Percentiles rank a stretch among this genome's conserved stretches.
Evolutionary conservation across 1,140 invertebrate species (phyloP).

Genomic region (honey bee (Apis mellifera)): Amel_HAv3.1 CM009945.2:4850501-4851000

Average conservation of each 20-base stretch:
- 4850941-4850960: not conserved
- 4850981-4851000: not conserved
- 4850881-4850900: not conserved
- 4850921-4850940: slow-evolving; percentile 24
- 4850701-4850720: not conserved
- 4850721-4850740: not conserved
- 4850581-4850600: too few relatives aligned
- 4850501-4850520: too few relatives aligned
- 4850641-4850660: slow-evolving; percentile 5
- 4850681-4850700: too few relatives aligned
- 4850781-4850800: not conserved
- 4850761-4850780: not conserved
- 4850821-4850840: not conserved
- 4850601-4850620: too few relatives aligned
- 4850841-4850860: not conserved
- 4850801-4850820: slow-evolving; percentile 8
- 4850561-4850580: too few relatives aligned
- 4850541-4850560: too few relatives aligned
- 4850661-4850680: too few relatives aligned
- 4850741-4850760: not conserved
- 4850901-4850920: slow-evolving; percentile 8
- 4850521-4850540: too few relatives aligned
- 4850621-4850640: too few relatives aligned
- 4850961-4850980: not conserved
- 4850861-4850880: not conserved